Conservation (phyloP, 1,140 invertebrate genomes). For the Eubasilissa regina region DNA sequence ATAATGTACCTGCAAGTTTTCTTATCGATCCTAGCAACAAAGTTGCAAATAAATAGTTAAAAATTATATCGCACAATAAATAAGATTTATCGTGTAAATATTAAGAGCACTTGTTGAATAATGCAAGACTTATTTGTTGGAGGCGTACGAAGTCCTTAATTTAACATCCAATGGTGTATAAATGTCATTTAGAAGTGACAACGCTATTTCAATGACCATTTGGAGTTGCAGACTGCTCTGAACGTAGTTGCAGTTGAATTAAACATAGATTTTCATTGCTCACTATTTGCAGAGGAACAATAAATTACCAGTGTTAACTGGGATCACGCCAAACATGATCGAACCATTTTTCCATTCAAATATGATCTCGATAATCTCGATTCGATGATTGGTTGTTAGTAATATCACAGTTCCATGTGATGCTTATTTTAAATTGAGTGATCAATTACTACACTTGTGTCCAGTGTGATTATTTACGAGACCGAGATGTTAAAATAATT, state of each 20-base stretch:
- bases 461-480: too few relatives aligned
- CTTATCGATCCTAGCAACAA: not conserved
- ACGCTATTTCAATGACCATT: conserved; percentile 22
- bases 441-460: too few relatives aligned
- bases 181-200: conserved; percentile 38
- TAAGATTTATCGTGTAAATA: conserved; percentile 2
- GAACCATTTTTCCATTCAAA: conserved; percentile 25
- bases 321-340: conserved; percentile 5
- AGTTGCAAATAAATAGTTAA: not conserved
- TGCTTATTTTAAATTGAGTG: too few relatives aligned
- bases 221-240: not conserved
- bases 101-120: not conserved
- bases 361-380: not conserved
- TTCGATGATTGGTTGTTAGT: too few relatives aligned
- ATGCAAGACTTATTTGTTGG: conserved; percentile 11
- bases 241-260: conserved; percentile 1
- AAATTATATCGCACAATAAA: not conserved
- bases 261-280: conserved; percentile 26
- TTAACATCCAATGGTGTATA: conserved; percentile 38
- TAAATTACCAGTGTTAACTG: conserved; percentile 9
- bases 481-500: too few relatives aligned
- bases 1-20: not conserved
- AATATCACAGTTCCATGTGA: too few relatives aligned
- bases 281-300: not conserved
- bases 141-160: not conserved